Base-by-base conservation (phyloP, 2,797 vertebrate genomes). In the Urosaurus nigricauda region DNA sequence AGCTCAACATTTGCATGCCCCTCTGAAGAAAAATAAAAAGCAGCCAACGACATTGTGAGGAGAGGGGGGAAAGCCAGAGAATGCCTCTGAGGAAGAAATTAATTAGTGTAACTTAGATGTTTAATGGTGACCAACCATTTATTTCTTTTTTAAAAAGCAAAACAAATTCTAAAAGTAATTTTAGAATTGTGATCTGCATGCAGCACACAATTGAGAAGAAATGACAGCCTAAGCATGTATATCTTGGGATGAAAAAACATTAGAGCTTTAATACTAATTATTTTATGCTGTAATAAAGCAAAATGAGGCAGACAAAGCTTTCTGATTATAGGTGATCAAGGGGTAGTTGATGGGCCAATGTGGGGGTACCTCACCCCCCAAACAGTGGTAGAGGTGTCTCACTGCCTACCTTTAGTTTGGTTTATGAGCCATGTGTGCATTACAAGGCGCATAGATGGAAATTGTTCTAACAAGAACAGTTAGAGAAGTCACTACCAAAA, bases 11-110 rank as follows among this genome's bases (percentile, higher is more conserved):
- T 60, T 88, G 89, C 83, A 92, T 82, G 78, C 1, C 1, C 58
- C 90, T 93, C 84, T 73, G 70, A 92, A 88, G 75, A 81, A 68
- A 79, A 87, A 80, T 83, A 90, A 29, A 5, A 32, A 86, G 87
- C 82, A 93, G 58, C 37, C 73, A 47, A 84, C 89, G n/a, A 24
- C 56, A 70, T 86, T 7, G 32, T 35, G 65, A 51, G 81, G 87
- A 91, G 86, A 85, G 79, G 65, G 83, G 68, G 78, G n/a, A 90
- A 63, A 88, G 84, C 79, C 81, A 84, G 88, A 32, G 68, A 73
- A 17, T 51, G 63, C 84, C 92, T 88, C 82, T 5, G 47, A 90
- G 85, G 85, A 90, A 65, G 73, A 90, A 84, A 70, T 56, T 13
- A 86, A 91, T 83, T 92, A 91, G 71, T 2, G 75, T 85, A 88